Base-by-base conservation (phyloP, 2,797 vertebrate species). In the Spheniscus humboldti region DNA sequence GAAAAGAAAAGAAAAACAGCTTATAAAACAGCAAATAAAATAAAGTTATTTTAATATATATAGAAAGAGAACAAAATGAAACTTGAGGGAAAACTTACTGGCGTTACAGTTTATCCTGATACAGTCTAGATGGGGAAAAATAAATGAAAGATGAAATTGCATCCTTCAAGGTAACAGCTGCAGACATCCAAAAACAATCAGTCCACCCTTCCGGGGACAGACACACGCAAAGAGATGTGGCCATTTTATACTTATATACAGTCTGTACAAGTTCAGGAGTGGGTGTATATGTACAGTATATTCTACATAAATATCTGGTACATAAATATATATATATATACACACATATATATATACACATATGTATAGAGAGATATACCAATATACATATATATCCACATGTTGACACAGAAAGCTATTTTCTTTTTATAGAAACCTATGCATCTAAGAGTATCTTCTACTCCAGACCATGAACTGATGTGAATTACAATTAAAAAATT, bases 101-200 rank as follows among this genome's bases (percentile, higher is more conserved):
- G 99, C 98, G 99, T 99, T 99, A 99, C 99, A 99, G 99, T 99
- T 99, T 99, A 99, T 99, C 99, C 99, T 99, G 99, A 99, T 99
- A 99, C 99, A 99, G 99, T 99, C 99, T 99, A 99, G 99, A 99
- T 99, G 99, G 99, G 99, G 99, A 99, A 99, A 99, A 99, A 99
- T 99, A 99, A 99, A 99, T 99, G 99, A 99, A 99, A 99, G 99
- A 99, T 99, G 99, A 99, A 99, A 99, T 99, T 99, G 99, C 99
- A 99, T 99, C 99, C 99, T 99, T 99, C 99, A 99, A 99, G 99
- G 99, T 99, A 99, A 99, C 98, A 99, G 99, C 99, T 99, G 99
- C 99, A 99, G 99, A 99, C 99, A 99, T 99, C 99, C 99, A 99
- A 99, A 99, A 99, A 99, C 99, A 99, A 99, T 98, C 98, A 98